These are phyloP conservation scores for Drosophila serrata DNA, from an alignment of 1,140 invertebrate genomes.

Conservation along the genomic window DNA sequence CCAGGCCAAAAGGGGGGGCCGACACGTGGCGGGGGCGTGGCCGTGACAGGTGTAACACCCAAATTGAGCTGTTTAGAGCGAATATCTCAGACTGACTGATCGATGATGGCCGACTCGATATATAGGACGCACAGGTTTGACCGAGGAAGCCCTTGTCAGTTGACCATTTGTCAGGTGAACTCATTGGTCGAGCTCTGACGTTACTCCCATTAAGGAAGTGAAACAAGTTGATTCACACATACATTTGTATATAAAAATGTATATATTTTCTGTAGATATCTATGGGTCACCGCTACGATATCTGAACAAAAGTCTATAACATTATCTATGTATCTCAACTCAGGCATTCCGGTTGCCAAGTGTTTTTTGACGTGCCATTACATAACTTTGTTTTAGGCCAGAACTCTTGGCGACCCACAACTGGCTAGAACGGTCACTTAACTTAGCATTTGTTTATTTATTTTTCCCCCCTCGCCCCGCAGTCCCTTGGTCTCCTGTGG, in stretches of 20 bases:
- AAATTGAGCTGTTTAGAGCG: conserved; percentile 40
- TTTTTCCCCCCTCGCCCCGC: conserved; percentile 7
- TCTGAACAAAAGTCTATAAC: conserved; percentile 56
- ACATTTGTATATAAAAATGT: background rate
- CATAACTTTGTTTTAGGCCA: conserved; percentile 64
- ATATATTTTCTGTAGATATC: background rate
- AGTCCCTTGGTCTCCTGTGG: background rate
- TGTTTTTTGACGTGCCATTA: conserved; percentile 66
- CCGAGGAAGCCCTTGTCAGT: conserved; percentile 45
- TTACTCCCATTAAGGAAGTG: conserved; percentile 44
- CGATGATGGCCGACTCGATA: conserved; percentile 29
- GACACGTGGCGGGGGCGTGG: conserved; percentile 50
- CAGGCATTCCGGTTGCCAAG: conserved; percentile 46
- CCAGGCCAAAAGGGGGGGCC: background rate
- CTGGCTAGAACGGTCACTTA: conserved; percentile 18
- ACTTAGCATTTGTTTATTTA: conserved; percentile 37
- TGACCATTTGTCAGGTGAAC: conserved; percentile 76
- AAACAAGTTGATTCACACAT: conserved; percentile 24
- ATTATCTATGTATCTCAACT: conserved; percentile 37
- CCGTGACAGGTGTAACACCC: conserved; percentile 31
- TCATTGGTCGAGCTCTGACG: conserved; percentile 22
- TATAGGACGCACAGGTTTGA: conserved; percentile 1
- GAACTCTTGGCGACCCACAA: conserved; percentile 34
- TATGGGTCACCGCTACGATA: conserved; percentile 59
- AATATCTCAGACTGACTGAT: conserved; percentile 18